Conservation (phyloP, 2,113 vertebrate species). For the Brienomyrus brachyistius region DNA sequence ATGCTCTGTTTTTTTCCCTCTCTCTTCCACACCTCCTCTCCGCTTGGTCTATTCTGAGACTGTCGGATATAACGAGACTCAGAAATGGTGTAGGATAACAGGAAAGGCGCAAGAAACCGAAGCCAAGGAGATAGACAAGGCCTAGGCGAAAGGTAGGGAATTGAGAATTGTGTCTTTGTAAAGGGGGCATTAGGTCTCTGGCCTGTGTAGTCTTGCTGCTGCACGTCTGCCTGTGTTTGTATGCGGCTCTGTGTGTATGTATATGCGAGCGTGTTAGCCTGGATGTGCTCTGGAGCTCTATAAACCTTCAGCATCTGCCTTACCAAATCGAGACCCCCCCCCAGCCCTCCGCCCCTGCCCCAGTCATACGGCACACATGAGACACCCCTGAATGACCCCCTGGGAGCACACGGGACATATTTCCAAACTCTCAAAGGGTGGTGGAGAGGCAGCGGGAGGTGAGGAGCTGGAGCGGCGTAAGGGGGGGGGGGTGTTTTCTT, state of each 20-base stretch:
- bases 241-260: constrained; percentile 20
- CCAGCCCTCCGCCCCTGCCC: background rate
- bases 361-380: background rate
- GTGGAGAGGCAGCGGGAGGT: background rate
- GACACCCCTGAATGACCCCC: constrained; percentile 8
- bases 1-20: constrained; percentile 39
- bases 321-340: background rate
- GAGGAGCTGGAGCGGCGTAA: no score
- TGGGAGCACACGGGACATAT: background rate
- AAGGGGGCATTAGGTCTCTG: background rate
- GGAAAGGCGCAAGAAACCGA: constrained; percentile 31
- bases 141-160: constrained; percentile 45
- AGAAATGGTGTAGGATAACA: constrained; percentile 54
- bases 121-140: constrained; percentile 30
- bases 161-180: background rate
- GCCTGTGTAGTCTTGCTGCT: constrained; percentile 17
- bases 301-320: constrained; percentile 12
- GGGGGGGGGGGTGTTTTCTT: background rate
- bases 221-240: constrained; percentile 12
- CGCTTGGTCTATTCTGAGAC: constrained; percentile 39
- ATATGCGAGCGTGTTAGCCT: constrained; percentile 7
- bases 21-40: constrained; percentile 25
- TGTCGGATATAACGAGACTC: constrained; percentile 43
- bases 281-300: constrained; percentile 6
- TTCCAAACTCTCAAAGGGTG: background rate